phyloP scores from a whole-genome alignment of 2,113 vertebrate species.

The Lipotes vexillifer region DNA sequence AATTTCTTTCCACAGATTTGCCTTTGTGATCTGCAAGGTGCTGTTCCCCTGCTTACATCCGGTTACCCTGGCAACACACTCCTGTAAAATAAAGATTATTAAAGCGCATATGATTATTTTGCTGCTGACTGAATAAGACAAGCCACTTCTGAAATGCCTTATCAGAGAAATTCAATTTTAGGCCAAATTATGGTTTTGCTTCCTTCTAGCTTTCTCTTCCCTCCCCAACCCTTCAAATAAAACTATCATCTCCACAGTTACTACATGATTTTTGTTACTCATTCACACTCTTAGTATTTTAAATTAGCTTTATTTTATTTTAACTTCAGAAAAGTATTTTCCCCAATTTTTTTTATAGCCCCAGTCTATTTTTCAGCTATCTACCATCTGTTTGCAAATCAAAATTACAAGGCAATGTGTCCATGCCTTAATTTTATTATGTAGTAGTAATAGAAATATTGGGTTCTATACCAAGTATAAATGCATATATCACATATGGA shows the following conservation, averaged over 20 bases:
- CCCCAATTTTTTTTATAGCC: slow-evolving; percentile 56
- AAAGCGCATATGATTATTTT: slow-evolving; percentile 89
- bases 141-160: slow-evolving; percentile 84
- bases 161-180: slow-evolving; percentile 87
- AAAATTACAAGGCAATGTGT: slow-evolving; percentile 34
- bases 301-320: slow-evolving; percentile 67
- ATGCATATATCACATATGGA: neutral
- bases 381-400: slow-evolving; percentile 47
- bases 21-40: slow-evolving; percentile 86
- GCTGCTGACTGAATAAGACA: slow-evolving; percentile 83
- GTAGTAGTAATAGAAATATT: neutral
- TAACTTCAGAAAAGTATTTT: slow-evolving; percentile 71
- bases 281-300: slow-evolving; percentile 69
- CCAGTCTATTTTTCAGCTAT: slow-evolving; percentile 14
- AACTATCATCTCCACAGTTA: slow-evolving; percentile 78
- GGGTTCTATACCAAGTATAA: slow-evolving; percentile 11
- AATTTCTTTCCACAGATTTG: slow-evolving; percentile 84
- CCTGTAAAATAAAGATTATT: slow-evolving; percentile 91
- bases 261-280: slow-evolving; percentile 77
- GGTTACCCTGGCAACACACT: slow-evolving; percentile 86
- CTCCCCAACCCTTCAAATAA: slow-evolving; percentile 79
- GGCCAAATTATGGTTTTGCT: slow-evolving; percentile 85
- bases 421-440: neutral
- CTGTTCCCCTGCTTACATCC: slow-evolving; percentile 84
- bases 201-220: slow-evolving; percentile 79